Conservation (phyloP, 23 tunicate genomes). For the Trididemnum nubilum region DNA sequence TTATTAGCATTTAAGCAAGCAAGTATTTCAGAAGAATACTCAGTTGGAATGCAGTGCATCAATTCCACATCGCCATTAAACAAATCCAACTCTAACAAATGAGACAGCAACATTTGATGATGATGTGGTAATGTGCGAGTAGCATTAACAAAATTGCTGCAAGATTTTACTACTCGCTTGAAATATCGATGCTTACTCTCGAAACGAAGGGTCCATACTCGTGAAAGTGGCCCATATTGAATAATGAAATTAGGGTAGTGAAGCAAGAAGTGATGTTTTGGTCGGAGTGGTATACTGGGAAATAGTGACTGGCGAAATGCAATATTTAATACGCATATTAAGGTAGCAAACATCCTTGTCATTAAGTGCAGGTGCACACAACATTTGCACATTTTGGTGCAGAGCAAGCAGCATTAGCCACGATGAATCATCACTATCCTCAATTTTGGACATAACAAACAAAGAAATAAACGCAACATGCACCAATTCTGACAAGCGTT, state of each 20-base stretch:
- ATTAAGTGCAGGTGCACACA: conserved; percentile 17
- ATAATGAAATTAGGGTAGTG: conserved; percentile 5
- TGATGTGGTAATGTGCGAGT: conserved; percentile 5
- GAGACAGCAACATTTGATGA: conserved; percentile 22
- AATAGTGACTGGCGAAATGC: neutral
- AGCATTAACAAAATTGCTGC: neutral
- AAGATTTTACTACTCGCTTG: neutral
- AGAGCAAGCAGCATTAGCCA: conserved; percentile 7
- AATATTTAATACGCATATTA: conserved; percentile 7
- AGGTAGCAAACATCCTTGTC: neutral
- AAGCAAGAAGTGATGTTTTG: conserved; percentile 17
- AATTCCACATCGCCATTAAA: neutral
- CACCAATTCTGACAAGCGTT: conserved; percentile 16
- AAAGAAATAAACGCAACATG: neutral
- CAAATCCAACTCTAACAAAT: neutral
- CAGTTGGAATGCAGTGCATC: neutral
- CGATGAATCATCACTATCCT: neutral
- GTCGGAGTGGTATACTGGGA: conserved; percentile 20
- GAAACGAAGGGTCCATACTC: conserved; percentile 33
- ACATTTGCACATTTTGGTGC: conserved; percentile 1
- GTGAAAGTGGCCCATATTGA: conserved; percentile 5
- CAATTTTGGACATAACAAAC: neutral
- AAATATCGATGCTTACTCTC: conserved; percentile 27
- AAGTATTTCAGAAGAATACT: neutral
- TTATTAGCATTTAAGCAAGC: neutral